phyloP scores from a whole-genome alignment of 2,888 invertebrate species.

The Caenorhabditis sp. region DNA sequence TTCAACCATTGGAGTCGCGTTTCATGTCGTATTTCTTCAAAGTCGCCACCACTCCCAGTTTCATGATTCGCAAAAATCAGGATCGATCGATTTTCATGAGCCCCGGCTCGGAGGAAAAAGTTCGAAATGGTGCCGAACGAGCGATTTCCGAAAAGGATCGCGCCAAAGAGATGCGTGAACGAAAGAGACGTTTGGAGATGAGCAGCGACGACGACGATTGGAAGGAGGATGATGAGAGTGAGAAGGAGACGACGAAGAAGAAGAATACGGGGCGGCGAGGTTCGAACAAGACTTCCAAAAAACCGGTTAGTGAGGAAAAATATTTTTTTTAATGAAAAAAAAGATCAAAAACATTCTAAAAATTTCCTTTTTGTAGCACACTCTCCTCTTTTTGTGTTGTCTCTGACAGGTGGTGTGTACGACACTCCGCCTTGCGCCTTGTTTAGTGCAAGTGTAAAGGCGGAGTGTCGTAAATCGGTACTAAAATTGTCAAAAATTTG shows the following conservation, averaged over 20 bases:
- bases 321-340: no score
- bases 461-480: no score
- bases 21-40: conserved; percentile 22
- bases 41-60: conserved; percentile 14
- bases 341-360: no score
- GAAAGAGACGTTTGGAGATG: neutral
- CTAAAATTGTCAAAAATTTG: no score
- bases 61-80: conserved; percentile 10
- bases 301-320: no score
- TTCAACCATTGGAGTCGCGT: conserved; percentile 19
- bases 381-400: no score
- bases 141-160: neutral
- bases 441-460: no score
- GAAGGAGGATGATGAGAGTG: conserved; percentile 1
- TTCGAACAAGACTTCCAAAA: no score
- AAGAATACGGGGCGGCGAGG: neutral
- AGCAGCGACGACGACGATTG: neutral
- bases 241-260: conserved; percentile 9
- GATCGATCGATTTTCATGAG: conserved; percentile 13
- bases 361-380: no score
- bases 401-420: no score
- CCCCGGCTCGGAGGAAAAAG: conserved; percentile 13
- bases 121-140: conserved; percentile 4
- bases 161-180: neutral
- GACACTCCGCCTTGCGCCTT: no score